Base-by-base conservation (phyloP, 2,113 vertebrate species). In the Dasypus novemcinctus region DNA sequence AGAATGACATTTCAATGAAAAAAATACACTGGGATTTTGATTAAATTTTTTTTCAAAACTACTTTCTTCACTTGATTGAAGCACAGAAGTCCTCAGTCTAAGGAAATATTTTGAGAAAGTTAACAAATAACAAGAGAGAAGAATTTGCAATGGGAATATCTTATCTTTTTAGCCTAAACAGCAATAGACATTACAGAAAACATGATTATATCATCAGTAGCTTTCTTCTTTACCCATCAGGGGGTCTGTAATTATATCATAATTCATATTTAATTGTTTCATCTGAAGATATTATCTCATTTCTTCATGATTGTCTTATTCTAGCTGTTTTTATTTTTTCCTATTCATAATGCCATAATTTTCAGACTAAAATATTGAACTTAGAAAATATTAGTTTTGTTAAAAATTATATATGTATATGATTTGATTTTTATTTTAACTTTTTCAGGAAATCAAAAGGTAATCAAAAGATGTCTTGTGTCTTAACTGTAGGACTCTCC, bases 231-330 rank as follows among this genome's bases (percentile, higher is more conserved):
- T 38, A 91, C 96, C 93, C 97, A 87, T 82, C 78, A 86, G 97
- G 97, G 97, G 96, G 95, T 93, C 97, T 97, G 93, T 94, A 96
- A 97, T 97, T 96, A 97, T 97, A 97, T 96, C 95, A 97, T 97
- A 97, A 97, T 97, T 97, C 97, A 96, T 95, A 96, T 97, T 95
- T 97, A 97, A 97, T 97, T 97, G 97, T 97, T 96, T 97, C 97
- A 96, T 97, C 96, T 97, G 96, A 97, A 97, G 82, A 96, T 92
- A 97, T 97, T 97, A 96, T 97, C 97, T 97, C 97, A 96, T 97
- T 96, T 97, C 97, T 97, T 87, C 89, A 0, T 97, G 96, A 97
- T 97, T 97, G 97, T 97, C 97, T 97, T 97, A 83, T 91, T 94
- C 97, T 96, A 31, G 91, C 93, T 97, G 97, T 96, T 97, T 97